Base-by-base conservation (phyloP, 2,888 invertebrate genomes). In the Linnaemya vulpina region DNA sequence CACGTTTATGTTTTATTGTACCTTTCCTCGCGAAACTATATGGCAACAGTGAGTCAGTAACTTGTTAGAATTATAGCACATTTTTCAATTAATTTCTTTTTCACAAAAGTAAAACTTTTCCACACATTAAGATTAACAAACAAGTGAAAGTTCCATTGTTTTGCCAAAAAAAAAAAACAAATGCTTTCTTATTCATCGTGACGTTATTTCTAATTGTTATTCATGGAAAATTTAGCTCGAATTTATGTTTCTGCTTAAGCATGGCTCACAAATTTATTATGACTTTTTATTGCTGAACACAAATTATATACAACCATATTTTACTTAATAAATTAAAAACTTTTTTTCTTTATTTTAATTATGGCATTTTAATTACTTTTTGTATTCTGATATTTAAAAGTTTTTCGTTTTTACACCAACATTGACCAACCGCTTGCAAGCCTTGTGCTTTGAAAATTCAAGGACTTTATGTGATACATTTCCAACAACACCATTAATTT, bases 121-220 rank as follows among this genome's bases (percentile, higher is more conserved):
- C 17, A 17, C 9, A 17, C 8, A 49, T 17, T 8, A 49, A 17
- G 49, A 17, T 49, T 49, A 17, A 49, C 17, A 49, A 49, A 3
- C 9, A 49, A 49, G 49, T 49, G 49, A 49, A 49, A 49, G 49
- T 49, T 49, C 7, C 17, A 49, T 49, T 49, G 49, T 49, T 49
- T 49, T 17, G 49, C 49, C 9, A 17, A 49, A 20, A 49, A 1
- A 17, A 9, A 17, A 17, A 49, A 17, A 49, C 10, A 17, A 49
- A n/a, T n/a, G 46, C 17, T 49, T 49, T 20, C 10, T 49, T 49
- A 4, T 49, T 17, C 17, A 49, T n/a, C 17, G 49, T 20, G 49
- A 17, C 17, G 9, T 3, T 10, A 49, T 17, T 17, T 49, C 17
- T 49, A 49, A 49, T 49, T 49, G 40, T 3, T 13, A 43, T 43